These are phyloP conservation scores for Spodoptera litura DNA, from an alignment of 1,140 invertebrate species.

Conservation along the genomic window DNA sequence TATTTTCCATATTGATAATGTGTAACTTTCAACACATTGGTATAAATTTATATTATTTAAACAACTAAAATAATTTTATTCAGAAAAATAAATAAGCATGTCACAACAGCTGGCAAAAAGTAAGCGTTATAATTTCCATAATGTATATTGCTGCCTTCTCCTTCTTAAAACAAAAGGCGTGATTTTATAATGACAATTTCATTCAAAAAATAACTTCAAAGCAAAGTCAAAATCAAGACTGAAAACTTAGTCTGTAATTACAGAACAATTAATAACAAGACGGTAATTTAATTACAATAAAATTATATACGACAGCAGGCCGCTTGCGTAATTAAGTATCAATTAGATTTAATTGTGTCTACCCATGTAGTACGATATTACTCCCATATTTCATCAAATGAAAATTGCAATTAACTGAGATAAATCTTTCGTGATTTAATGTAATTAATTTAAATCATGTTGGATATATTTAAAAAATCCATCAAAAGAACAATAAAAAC, in stretches of 20 bases:
- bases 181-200: too few species aligned
- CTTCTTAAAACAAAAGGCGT: too few species aligned
- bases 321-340: constrained; percentile 24
- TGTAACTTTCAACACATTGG: too few species aligned
- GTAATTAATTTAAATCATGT: background rate
- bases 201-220: background rate
- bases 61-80: too few species aligned
- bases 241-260: constrained; percentile 10
- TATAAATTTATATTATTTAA: too few species aligned
- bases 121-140: too few species aligned
- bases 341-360: constrained; percentile 34
- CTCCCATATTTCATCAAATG: constrained; percentile 17
- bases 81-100: too few species aligned
- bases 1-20: too few species aligned
- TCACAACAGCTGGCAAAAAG: too few species aligned
- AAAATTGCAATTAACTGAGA: constrained; percentile 1
- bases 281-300: constrained; percentile 38
- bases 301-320: constrained; percentile 18
- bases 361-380: constrained; percentile 17
- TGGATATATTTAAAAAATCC: too few species aligned
- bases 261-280: constrained; percentile 1
- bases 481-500: too few species aligned
- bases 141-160: too few species aligned
- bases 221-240: background rate
- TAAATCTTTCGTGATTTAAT: background rate